These are phyloP conservation scores for Tetranychus truncatus DNA, from an alignment of 2,888 invertebrate genomes.

Conservation along the genomic window DNA sequence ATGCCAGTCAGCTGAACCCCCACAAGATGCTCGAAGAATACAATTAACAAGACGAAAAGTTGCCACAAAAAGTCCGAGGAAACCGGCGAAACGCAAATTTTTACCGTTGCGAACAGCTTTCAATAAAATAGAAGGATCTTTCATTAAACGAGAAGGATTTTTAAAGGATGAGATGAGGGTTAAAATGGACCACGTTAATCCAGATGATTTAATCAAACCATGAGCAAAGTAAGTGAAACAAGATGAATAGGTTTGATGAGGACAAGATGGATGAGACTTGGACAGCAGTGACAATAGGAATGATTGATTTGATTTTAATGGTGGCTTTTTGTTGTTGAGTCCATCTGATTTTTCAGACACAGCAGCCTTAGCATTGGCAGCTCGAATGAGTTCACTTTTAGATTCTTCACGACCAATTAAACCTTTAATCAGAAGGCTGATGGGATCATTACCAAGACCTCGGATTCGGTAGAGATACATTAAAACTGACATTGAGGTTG, in stretches of 20 bases:
- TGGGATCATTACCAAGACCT: conserved; percentile 15
- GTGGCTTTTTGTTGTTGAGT: neutral
- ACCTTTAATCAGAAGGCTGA: conserved; percentile 11
- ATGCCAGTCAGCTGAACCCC: conserved; percentile 32
- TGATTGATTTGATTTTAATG: too few species aligned
- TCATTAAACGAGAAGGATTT: neutral
- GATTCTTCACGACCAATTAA: conserved; percentile 6
- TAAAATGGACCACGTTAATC: neutral
- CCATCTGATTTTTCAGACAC: neutral
- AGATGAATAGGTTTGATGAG: neutral
- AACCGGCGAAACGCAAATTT: neutral
- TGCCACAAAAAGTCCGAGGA: neutral
- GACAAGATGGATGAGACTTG: neutral
- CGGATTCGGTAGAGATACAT: neutral
- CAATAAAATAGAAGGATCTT: neutral
- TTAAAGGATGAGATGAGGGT: neutral
- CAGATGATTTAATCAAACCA: neutral
- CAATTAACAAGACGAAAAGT: neutral
- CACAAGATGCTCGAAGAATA: neutral
- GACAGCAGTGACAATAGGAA: neutral
- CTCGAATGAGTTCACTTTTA: neutral
- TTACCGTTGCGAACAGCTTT: neutral
- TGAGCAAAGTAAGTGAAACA: neutral
- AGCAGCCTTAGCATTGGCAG: neutral
- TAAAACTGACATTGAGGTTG: conserved; percentile 6